phyloP scores from a whole-genome alignment of 2,888 invertebrate species.

The Brenthis daphne region DNA sequence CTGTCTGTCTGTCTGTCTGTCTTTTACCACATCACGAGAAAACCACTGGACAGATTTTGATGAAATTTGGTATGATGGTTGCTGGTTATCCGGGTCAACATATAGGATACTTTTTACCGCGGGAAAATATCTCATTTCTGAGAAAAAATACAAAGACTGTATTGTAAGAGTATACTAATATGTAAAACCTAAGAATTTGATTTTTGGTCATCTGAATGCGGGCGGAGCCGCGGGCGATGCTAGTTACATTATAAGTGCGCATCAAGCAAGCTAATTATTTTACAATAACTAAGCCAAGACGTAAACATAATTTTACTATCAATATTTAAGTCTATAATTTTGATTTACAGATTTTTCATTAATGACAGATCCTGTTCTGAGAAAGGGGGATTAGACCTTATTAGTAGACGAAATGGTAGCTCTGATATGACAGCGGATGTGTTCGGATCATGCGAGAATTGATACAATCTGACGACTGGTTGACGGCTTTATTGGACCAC shows the following conservation, averaged over 20 bases:
- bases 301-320: neutral
- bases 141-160: too few relatives aligned
- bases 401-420: conserved; percentile 45
- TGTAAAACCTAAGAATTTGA: too few relatives aligned
- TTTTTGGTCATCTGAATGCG: too few relatives aligned
- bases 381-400: conserved; percentile 19
- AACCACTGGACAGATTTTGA: too few relatives aligned
- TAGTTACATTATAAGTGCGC: neutral
- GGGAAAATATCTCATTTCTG: too few relatives aligned
- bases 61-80: too few relatives aligned
- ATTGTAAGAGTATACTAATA: too few relatives aligned
- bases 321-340: neutral
- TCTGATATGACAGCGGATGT: conserved; percentile 52
- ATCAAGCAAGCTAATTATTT: neutral
- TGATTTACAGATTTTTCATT: neutral
- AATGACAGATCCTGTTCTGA: conserved; percentile 14
- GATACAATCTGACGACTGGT: conserved; percentile 61
- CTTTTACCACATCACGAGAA: too few relatives aligned
- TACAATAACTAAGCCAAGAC: neutral
- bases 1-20: too few relatives aligned
- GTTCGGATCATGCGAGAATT: conserved; percentile 52
- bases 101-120: too few relatives aligned
- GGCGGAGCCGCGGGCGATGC: neutral
- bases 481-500: conserved; percentile 63
- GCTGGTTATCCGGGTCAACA: too few relatives aligned